Evolutionary conservation across 2,888 invertebrate species (phyloP).

Genomic region (Lamproptera curius): DNA sequence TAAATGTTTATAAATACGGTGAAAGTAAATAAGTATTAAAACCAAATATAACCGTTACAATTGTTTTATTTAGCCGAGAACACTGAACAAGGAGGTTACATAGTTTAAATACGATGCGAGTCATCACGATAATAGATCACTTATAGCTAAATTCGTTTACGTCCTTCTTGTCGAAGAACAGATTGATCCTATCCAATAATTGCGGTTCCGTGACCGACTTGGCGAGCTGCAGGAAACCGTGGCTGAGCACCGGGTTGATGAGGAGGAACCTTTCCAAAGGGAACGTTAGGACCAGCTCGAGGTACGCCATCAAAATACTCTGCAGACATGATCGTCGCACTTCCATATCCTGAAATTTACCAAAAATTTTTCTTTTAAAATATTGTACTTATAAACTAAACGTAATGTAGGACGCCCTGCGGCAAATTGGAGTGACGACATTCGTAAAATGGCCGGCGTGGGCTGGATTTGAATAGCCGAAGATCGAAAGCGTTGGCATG

Average conservation of each 20-base stretch:
- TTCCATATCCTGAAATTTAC: conserved; percentile 86
- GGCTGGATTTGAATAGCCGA: too few relatives aligned
- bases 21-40: conserved; percentile 53
- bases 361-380: too few relatives aligned
- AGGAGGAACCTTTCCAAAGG: conserved; percentile 78
- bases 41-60: conserved; percentile 40
- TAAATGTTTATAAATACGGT: conserved; percentile 35
- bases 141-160: conserved; percentile 63
- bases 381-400: too few relatives aligned
- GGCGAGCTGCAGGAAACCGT: conserved; percentile 63
- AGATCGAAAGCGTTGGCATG: too few relatives aligned
- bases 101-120: conserved; percentile 33
- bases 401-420: too few relatives aligned
- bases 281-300: conserved; percentile 85
- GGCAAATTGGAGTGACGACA: too few relatives aligned
- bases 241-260: conserved; percentile 62
- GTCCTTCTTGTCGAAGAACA: conserved; percentile 75
- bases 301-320: conserved; percentile 90
- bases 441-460: too few relatives aligned
- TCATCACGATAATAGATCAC: conserved; percentile 61
- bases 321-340: conserved; percentile 90
- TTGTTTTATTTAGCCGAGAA: conserved; percentile 63
- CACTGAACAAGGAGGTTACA: conserved; percentile 62
- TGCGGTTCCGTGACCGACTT: conserved; percentile 70
- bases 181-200: conserved; percentile 70